These are phyloP conservation scores for Muricea muricata DNA, from an alignment of 92 coral and sea anemone species.

Conservation along the genomic window DNA sequence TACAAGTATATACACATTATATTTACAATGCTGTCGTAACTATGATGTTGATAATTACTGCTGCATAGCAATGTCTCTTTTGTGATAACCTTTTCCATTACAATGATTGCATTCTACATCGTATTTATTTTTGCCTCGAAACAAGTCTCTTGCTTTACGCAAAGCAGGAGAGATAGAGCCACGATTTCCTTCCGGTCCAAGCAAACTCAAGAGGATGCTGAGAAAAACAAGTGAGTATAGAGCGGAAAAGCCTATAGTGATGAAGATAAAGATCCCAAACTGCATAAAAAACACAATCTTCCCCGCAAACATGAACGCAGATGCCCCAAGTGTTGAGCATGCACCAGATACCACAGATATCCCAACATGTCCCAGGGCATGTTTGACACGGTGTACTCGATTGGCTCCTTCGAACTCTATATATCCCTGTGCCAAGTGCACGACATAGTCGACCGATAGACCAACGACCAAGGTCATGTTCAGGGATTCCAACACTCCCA, in stretches of 20 bases:
- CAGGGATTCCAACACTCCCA: slow-evolving; percentile 89
- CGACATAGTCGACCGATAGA: slow-evolving; percentile 91
- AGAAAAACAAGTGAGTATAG: slow-evolving; percentile 81
- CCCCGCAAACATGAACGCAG: slow-evolving; percentile 94
- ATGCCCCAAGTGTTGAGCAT: slow-evolving; percentile 87
- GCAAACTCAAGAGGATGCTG: slow-evolving; percentile 73
- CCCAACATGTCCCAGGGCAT: slow-evolving; percentile 84
- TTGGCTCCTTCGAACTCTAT: slow-evolving; percentile 29
- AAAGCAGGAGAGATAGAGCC: slow-evolving; percentile 76
- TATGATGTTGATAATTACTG: no score
- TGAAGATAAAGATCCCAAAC: slow-evolving; percentile 92
- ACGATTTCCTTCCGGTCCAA: slow-evolving; percentile 87
- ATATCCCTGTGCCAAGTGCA: slow-evolving; percentile 96
- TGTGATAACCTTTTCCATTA: neutral
- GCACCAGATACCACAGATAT: slow-evolving; percentile 95
- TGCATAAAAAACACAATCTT: slow-evolving; percentile 93
- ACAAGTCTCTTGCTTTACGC: neutral
- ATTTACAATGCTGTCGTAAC: no score
- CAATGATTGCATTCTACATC: neutral
- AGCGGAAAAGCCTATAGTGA: slow-evolving; percentile 90
- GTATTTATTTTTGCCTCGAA: neutral
- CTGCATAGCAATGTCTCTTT: neutral
- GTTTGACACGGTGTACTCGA: slow-evolving; percentile 70
- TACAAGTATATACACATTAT: no score
- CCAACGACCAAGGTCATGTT: slow-evolving; percentile 93